phyloP scores from a whole-genome alignment of 2,113 vertebrate genomes.

The Tretioscincus oriximinensis region DNA sequence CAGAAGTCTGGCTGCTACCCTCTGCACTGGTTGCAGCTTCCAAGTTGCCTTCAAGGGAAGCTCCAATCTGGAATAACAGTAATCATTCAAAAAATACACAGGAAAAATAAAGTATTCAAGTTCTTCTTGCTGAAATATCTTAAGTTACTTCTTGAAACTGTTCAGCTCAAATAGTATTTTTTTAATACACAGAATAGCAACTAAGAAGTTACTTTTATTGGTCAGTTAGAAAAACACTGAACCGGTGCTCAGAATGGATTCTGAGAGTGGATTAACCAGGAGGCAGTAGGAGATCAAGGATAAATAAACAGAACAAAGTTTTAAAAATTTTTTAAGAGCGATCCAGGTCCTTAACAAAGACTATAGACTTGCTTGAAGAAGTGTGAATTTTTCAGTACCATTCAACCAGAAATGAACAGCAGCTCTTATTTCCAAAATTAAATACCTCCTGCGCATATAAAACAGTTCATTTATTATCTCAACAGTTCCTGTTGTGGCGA shows the following conservation, averaged over 20 bases:
- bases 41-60: too few species aligned
- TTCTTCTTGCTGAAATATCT: background rate
- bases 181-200: background rate
- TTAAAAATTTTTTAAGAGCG: constrained; percentile 60
- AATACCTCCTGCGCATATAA: constrained; percentile 73
- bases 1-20: too few species aligned
- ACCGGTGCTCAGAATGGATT: constrained; percentile 48
- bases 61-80: too few species aligned
- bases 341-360: constrained; percentile 71
- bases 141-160: background rate
- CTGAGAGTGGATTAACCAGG: constrained; percentile 54
- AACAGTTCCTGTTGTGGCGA: constrained; percentile 68
- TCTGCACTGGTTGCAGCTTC: too few species aligned
- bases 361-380: constrained; percentile 72
- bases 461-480: constrained; percentile 72
- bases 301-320: constrained; percentile 67
- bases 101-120: background rate
- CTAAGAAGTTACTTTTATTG: background rate
- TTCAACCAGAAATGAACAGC: constrained; percentile 71
- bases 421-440: constrained; percentile 73
- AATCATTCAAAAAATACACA: background rate
- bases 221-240: background rate
- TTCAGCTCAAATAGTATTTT: background rate
- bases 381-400: constrained; percentile 73
- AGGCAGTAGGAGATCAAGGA: constrained; percentile 59